Evolutionary conservation across 2,797 vertebrate species (phyloP), one percentile per base, ranked within the genome.

Genomic region (Knipowitschia caucasica): DNA sequence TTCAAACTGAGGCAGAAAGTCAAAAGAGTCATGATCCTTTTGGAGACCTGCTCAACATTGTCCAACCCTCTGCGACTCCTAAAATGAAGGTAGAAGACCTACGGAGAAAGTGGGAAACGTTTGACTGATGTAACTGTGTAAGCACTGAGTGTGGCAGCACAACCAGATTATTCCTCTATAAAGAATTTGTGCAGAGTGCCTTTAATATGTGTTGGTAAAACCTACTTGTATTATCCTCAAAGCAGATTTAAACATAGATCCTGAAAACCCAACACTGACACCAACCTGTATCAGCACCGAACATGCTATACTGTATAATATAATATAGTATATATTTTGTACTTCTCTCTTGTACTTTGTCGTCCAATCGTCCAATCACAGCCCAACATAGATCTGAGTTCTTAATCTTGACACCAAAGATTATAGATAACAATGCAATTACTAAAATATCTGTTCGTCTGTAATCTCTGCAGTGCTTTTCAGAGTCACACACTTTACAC

Each of bases 101-200:
- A 53, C 85, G 94, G 53, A 92, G 89, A 71, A 92, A 84, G 61
- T 99, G 96, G 96, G 96, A 99, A 79, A 99, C 96, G 4, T 99
- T 99, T 60, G 96, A 99, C 78, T 99, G 80, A 91, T 34, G 14
- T 33, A 23, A 12, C 39, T 63, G 20, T 58, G 33, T 35, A 35
- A 42, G 39, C 53, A 57, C 52, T 54, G 30, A 56, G 38, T 39
- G 50, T 15, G 10, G 18, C 14, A 18, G 50, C 27, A 21, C 55
- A 11, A 45, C 23, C 45, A 53, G 31, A 45, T 21, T 46, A 34
- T 30, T 14, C 21, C 30, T 56, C 55, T 40, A 50, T 30, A 2
- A 53, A 51, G n/a, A 27, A 35, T 59, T 52, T 18, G 27, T 30
- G 50, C 59, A 57, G 56, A 69, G 52, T 73, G 4, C 53, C 61